Evolutionary conservation across 2,888 invertebrate genomes (phyloP).

Genomic region (Sisyra terminalis): DNA sequence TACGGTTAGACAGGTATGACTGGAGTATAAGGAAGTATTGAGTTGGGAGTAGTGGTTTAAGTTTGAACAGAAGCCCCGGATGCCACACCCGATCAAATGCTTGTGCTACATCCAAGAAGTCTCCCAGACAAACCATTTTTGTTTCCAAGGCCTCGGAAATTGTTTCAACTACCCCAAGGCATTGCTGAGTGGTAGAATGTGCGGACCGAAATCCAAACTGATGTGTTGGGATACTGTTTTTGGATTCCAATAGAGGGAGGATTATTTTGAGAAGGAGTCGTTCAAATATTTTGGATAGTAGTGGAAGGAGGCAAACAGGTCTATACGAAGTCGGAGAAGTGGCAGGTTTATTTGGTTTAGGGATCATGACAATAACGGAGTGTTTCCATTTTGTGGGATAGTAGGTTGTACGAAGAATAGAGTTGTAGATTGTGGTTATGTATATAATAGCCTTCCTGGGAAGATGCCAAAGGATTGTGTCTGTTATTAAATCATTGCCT

Average conservation of each 20-base stretch:
- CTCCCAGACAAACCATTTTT: background rate
- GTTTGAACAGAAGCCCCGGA: too few relatives aligned
- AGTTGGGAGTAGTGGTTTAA: too few relatives aligned
- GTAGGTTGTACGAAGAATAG: background rate
- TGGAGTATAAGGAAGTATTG: too few relatives aligned
- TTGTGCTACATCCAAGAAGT: background rate
- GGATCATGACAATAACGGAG: background rate
- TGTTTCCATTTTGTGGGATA: background rate
- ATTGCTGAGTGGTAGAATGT: background rate
- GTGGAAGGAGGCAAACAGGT: background rate
- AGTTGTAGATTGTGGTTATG: too few relatives aligned
- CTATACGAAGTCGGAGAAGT: background rate
- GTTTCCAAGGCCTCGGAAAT: background rate
- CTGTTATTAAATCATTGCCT: too few relatives aligned
- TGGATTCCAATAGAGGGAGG: background rate
- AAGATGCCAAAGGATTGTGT: too few relatives aligned
- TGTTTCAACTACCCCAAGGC: background rate
- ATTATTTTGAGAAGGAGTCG: background rate
- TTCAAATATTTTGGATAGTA: background rate
- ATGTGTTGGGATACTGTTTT: background rate
- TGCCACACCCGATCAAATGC: background rate
- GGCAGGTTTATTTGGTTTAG: background rate
- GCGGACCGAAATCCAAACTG: background rate
- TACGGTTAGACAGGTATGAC: too few relatives aligned
- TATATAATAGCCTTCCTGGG: too few relatives aligned